A percentile compares a stretch with the other conserved stretches of the same genome.
Conservation (phyloP, 2,113 vertebrate genomes). For the Chamaetylas fuelleborni region DNA sequence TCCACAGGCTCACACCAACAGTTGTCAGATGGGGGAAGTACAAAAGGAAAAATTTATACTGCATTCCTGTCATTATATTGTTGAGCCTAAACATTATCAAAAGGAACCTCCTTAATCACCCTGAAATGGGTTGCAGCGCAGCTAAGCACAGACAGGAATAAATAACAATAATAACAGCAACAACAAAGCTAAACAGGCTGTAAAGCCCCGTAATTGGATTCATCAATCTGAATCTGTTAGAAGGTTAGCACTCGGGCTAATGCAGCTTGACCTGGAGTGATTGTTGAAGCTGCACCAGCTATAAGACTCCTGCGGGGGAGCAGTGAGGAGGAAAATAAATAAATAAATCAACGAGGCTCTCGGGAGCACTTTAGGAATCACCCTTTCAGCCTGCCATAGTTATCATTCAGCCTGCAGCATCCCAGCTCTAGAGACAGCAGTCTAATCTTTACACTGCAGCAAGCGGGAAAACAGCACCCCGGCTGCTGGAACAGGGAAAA, state of each 20-base stretch:
- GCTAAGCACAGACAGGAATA: not conserved
- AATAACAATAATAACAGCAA: constrained; percentile 33
- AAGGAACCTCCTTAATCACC: not conserved
- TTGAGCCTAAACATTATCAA: not conserved
- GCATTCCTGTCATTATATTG: not conserved
- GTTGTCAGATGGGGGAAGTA: not conserved
- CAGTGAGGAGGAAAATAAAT: not conserved
- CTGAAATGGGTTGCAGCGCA: not conserved
- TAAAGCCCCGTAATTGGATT: constrained; percentile 42
- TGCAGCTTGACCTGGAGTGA: not conserved
- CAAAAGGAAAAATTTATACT: not conserved
- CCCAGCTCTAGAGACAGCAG: not conserved
- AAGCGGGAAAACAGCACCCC: not conserved
- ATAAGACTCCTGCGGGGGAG: not conserved
- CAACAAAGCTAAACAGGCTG: constrained; percentile 13
- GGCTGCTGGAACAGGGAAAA: constrained; percentile 5
- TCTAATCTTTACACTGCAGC: constrained; percentile 8
- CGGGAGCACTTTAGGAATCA: constrained; percentile 29
- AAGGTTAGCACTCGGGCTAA: not conserved
- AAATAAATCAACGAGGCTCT: constrained; percentile 39
- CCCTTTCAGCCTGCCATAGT: not conserved
- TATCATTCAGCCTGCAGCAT: constrained; percentile 27
- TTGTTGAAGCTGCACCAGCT: not conserved
- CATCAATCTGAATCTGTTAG: constrained; percentile 42
- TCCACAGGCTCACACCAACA: not conserved